Base-by-base conservation (phyloP, 2,113 vertebrate genomes). In the Callopanchax toddi region DNA sequence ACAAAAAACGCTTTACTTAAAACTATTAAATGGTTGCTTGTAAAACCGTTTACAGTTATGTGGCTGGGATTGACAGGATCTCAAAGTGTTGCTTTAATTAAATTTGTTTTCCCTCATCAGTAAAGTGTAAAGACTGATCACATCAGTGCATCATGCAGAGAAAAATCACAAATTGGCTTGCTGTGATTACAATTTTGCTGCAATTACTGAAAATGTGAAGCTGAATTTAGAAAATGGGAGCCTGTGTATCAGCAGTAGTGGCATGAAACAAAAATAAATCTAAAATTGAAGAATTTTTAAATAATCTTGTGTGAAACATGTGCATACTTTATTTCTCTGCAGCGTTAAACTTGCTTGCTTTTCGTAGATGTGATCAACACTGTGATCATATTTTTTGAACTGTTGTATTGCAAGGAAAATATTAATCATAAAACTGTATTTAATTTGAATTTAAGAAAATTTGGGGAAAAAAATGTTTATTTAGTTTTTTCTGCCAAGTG, bases 31-130 rank as follows among this genome's bases (percentile, higher is more conserved):
- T 13, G 20, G 1, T 48, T 57, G 12, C 43, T 65, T 8, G 42
- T 12, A 10, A 13, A 40, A 68, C 16, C 43, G 5, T 25, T 59
- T 42, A 52, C 4, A 37, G 2, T 1, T 21, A 5, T 2, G 8
- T 43, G 20, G 20, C 26, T 22, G 42, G 18, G 51, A 75, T 20
- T 67, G 21, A 48, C 48, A 21, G 23, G 9, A 18, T 63, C 16
- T 39, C 43, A 15, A 22, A 59, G 46, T 42, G 48, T 16, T 25
- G 34, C 40, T 68, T 74, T 44, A 85, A 52, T 72, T 43, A 26
- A 20, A 46, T 58, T 68, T 73, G 50, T 60, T 76, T 81, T 71
- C 56, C 58, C 44, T 74, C 71, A 74, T 79, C 65, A 60, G 59
- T 17, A 21, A 54, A 67, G 16, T 65, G 57, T 60, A 66, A 62